Conservation (phyloP, 2,797 vertebrate genomes). For the Carduelis carduelis region DNA sequence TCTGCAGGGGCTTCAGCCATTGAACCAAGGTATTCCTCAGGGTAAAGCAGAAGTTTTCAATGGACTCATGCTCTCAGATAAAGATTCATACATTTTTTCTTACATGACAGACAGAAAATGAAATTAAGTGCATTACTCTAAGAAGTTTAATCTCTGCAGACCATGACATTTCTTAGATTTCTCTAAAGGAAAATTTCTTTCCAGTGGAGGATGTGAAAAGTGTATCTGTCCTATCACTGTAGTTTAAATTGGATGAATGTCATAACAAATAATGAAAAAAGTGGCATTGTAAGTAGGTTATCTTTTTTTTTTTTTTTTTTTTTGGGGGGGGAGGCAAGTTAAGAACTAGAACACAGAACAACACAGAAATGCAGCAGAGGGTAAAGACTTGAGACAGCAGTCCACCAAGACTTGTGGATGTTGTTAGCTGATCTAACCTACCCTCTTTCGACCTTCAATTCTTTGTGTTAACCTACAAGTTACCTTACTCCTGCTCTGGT, state of each 20-base stretch:
- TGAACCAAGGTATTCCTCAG: background rate
- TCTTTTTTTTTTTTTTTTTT: background rate
- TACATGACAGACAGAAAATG: background rate
- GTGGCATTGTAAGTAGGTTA: background rate
- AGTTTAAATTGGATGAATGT: background rate
- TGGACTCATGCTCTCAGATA: background rate
- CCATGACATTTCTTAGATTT: background rate
- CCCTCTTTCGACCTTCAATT: background rate
- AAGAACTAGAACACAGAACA: background rate
- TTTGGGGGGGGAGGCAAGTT: background rate
- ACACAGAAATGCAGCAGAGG: background rate
- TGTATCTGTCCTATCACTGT: background rate
- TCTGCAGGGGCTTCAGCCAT: background rate
- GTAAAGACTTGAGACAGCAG: background rate
- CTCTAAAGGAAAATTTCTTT: background rate
- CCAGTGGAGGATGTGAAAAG: background rate
- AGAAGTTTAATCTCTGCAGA: constrained; percentile 6
- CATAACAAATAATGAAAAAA: background rate
- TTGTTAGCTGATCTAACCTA: background rate
- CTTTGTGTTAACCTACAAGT: background rate
- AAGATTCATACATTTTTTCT: background rate
- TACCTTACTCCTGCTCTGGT: background rate
- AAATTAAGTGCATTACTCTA: background rate
- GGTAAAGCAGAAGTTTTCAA: background rate
- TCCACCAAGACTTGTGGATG: background rate